phyloP scores from a whole-genome alignment of 2,113 vertebrate genomes.

The Lathamus discolor region DNA sequence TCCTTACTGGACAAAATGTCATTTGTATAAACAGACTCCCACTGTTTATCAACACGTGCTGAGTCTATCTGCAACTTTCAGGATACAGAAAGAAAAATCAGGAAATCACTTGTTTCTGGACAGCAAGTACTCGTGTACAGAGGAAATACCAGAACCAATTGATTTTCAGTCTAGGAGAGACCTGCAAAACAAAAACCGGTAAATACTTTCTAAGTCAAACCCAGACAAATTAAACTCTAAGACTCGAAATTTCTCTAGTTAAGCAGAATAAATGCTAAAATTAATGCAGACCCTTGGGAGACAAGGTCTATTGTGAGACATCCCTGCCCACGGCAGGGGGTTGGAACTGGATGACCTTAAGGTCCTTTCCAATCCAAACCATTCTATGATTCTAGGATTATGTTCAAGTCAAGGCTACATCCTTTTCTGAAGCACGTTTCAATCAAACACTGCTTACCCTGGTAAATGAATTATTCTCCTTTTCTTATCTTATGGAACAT shows the following conservation, averaged over 20 bases:
- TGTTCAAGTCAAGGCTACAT: background rate
- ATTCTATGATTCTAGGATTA: background rate
- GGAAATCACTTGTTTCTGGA: background rate
- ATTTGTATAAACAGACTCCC: background rate
- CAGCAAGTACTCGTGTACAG: background rate
- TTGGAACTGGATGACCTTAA: too few relatives aligned
- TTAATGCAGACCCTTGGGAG: background rate
- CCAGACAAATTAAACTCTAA: background rate
- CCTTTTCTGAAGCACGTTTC: background rate
- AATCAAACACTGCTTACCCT: background rate
- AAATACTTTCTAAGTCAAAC: background rate
- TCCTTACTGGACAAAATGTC: background rate
- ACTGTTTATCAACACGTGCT: too few relatives aligned
- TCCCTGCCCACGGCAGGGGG: too few relatives aligned
- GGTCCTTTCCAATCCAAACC: background rate
- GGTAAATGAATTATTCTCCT: background rate
- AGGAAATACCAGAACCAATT: background rate
- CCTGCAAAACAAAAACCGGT: background rate
- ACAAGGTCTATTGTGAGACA: too few relatives aligned
- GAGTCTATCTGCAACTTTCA: background rate
- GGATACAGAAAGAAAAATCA: background rate
- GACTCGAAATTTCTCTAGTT: background rate
- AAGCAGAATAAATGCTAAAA: background rate
- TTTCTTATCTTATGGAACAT: background rate
- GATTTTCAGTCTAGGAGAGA: background rate